These are phyloP conservation scores for Enoplosus armatus DNA, from an alignment of 2,797 vertebrate species.

Conservation along the genomic window DNA sequence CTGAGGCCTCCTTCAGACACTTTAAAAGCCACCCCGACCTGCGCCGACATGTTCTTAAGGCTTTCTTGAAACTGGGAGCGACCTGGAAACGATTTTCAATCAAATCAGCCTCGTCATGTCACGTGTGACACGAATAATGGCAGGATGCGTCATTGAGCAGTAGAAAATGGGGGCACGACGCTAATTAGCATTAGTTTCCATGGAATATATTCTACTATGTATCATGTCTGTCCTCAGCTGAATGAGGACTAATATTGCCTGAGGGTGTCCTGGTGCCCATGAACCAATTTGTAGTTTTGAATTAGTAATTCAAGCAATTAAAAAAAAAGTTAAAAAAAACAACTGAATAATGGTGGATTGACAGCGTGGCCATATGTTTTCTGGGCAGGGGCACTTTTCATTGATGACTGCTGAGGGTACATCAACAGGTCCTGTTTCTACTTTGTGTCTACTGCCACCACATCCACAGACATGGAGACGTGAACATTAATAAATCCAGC, in stretches of 20 bases:
- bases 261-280: not conserved
- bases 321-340: not conserved
- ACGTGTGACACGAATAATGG: conserved; percentile 42
- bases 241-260: not conserved
- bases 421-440: not conserved
- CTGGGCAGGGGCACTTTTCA: not conserved
- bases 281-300: not conserved
- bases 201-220: not conserved
- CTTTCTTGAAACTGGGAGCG: conserved; percentile 56
- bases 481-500: conserved; percentile 6
- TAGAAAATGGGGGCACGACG: not conserved
- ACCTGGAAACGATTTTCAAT: conserved; percentile 69
- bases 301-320: not conserved
- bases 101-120: conserved; percentile 35
- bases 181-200: not conserved
- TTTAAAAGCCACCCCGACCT: conserved; percentile 62
- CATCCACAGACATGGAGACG: conserved; percentile 13
- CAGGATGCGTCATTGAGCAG: conserved; percentile 10
- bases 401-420: not conserved
- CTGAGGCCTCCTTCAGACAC: conserved; percentile 56
- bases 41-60: conserved; percentile 63
- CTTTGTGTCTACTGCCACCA: not conserved
- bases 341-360: not conserved
- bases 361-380: not conserved
- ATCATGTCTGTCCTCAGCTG: not conserved